These are phyloP conservation scores for Empis livida DNA, from an alignment of 2,888 invertebrate genomes.

Conservation along the genomic window DNA sequence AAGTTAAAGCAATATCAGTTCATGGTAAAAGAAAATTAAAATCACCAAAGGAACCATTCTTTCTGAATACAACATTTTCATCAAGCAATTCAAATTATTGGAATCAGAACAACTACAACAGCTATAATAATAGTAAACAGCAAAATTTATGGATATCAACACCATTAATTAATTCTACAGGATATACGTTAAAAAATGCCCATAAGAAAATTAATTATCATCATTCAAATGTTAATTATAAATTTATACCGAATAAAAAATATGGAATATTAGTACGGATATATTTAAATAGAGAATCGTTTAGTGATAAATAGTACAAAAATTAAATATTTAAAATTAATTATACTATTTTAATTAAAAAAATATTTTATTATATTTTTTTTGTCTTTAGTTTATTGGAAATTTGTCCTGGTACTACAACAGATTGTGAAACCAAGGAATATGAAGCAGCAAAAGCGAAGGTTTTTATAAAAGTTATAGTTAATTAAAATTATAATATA, in stretches of 20 bases:
- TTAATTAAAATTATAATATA: constrained; percentile 5
- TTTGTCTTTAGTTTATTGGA: constrained; percentile 26
- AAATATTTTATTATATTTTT: background rate
- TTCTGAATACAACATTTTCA: constrained; percentile 50
- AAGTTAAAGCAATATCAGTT: constrained; percentile 62
- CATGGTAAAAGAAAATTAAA: constrained; percentile 53
- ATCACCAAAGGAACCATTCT: constrained; percentile 55
- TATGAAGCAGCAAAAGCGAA: constrained; percentile 32
- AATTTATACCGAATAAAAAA: constrained; percentile 29
- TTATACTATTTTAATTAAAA: background rate
- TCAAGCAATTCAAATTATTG: background rate
- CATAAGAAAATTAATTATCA: background rate
- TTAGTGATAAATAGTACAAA: background rate
- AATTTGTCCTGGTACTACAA: constrained; percentile 28
- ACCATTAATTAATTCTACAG: constrained; percentile 1
- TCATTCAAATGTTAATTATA: constrained; percentile 1
- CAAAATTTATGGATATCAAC: constrained; percentile 15
- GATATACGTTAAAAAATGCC: background rate
- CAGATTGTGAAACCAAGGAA: constrained; percentile 30
- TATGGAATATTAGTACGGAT: constrained; percentile 33
- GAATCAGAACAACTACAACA: constrained; percentile 15
- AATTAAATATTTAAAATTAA: background rate
- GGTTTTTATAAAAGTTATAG: constrained; percentile 17
- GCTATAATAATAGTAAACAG: constrained; percentile 1
- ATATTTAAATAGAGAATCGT: background rate